These are phyloP conservation scores for Carlito syrichta DNA, from an alignment of 2,113 vertebrate species.

Conservation along the genomic window DNA sequence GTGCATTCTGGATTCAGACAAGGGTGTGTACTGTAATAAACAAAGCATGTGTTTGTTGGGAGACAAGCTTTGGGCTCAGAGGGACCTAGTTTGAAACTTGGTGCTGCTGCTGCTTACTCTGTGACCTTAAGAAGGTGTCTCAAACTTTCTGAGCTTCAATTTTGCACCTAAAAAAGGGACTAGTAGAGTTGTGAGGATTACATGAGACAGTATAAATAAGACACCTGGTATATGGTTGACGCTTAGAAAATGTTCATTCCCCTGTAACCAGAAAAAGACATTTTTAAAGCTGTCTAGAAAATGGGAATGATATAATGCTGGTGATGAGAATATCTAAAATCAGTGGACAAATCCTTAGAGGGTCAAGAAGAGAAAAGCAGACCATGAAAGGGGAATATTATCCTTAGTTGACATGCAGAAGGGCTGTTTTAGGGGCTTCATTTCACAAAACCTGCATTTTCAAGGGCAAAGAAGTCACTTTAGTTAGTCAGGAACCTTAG, in stretches of 20 bases:
- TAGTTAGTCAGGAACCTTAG: not conserved
- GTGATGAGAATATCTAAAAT: not conserved
- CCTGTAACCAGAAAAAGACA: not conserved
- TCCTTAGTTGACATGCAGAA: not conserved
- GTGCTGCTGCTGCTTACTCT: not conserved
- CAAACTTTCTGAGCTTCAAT: not conserved
- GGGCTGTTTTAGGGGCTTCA: not conserved
- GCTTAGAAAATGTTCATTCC: not conserved
- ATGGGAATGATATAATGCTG: not conserved
- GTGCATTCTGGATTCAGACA: not conserved
- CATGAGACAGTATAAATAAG: not conserved
- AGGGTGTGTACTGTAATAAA: rapidly evolving
- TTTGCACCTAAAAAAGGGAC: not conserved
- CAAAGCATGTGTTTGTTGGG: rapidly evolving
- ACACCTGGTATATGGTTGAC: not conserved
- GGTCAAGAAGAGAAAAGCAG: not conserved
- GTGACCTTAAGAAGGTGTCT: not conserved
- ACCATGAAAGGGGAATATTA: rapidly evolving
- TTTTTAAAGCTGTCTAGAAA: not conserved
- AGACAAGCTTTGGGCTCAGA: not conserved
- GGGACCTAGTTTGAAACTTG: not conserved
- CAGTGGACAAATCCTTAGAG: not conserved
- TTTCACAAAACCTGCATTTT: not conserved
- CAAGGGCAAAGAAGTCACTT: not conserved
- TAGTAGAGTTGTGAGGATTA: not conserved